Evolutionary conservation across 2,797 vertebrate species (phyloP), one percentile per base, ranked within the genome.

Genomic region (Sciurus vulgaris): DNA sequence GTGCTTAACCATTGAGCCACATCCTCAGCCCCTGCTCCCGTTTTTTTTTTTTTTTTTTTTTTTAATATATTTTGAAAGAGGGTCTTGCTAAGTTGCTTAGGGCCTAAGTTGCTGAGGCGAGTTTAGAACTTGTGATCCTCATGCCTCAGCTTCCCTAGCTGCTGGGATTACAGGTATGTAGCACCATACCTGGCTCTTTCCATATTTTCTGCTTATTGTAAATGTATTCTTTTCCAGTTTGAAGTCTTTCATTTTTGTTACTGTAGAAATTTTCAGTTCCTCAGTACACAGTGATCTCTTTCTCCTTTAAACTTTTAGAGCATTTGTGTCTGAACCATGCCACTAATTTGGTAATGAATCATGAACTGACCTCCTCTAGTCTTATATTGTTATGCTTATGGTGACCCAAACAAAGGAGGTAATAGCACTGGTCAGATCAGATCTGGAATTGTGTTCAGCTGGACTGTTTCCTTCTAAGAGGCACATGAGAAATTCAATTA

Each of bases 381-480:
- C 35, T 94, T 77, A 11, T 72, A 47, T 56, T 59, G 20, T 83
- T 95, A 38, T 20, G 28, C 78, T 96, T 83, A 61, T 87, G 56
- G 82, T 95, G 78, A 95, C 86, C 49, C 59, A 70, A 56, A 85
- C n/a, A 78, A 84, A 88, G 84, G 77, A 51, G 49, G 41, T 70
- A 38, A 54, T 85, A 73, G 41, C 51, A 88, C 11, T 86, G 47
- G 51, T 88, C 59, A 93, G 87, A 51, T 84, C 44, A 70, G 28
- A 96, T 81, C 70, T 91, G 76, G 91, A 94, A 82, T 96, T 96
- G 84, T 91, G 72, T 95, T 93, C 38, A 89, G 4, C 49, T 63
- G 7, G 51, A 44, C 15, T 82, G 90, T 82, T 93, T 87, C 59
- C 91, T 92, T 95, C 11, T 94, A 91, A 91, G 93, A 89, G 72